Base-by-base conservation (phyloP, 2,113 vertebrate genomes). In the Myrmecophaga tridactyla region DNA sequence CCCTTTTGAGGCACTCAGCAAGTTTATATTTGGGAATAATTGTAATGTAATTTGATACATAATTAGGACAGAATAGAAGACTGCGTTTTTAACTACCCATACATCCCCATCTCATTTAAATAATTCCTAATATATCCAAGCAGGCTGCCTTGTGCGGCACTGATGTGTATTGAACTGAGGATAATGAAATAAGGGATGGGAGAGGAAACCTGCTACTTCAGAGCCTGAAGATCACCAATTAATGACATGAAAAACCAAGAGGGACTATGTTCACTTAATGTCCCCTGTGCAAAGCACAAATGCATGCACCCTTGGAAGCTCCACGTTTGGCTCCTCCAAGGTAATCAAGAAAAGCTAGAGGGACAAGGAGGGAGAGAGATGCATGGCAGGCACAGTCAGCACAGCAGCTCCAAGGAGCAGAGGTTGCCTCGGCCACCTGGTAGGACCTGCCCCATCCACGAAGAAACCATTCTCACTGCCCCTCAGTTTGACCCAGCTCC, bases 171-270 rank as follows among this genome's bases (percentile, higher is more conserved):
- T 98, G 98, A 98, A 97, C 98, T 98, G 98, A 97, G 97, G 97
- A 98, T 98, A 98, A 98, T 98, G 98, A 98, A 98, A 98, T 98
- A 98, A 98, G 96, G 96, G 97, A 98, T 98, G 97, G 96, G 96
- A 97, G 92, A 97, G 94, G 67, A 25, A 93, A 98, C 98, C 98
- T 98, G 96, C 96, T 98, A 97, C 98, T 98, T 97, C 98, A 97
- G 98, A 98, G 94, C 97, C 78, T 1, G 97, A 98, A 98, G 97
- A 98, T 98, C 98, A 98, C 98, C 97, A 98, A 27, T 98, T 98
- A 98, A 98, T 98, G 97, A 95, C 97, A 97, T 93, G 96, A 97
- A 98, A 97, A 98, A 95, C 96, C 78, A 92, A 93, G 96, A 97
- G 97, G 96, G 98, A 98, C 97, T 98, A 97, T 94, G 56, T 93